Evolutionary conservation across 2,113 vertebrate genomes (phyloP), one percentile per base, ranked within the genome.

Genomic region (Galeopterus variegatus): DNA sequence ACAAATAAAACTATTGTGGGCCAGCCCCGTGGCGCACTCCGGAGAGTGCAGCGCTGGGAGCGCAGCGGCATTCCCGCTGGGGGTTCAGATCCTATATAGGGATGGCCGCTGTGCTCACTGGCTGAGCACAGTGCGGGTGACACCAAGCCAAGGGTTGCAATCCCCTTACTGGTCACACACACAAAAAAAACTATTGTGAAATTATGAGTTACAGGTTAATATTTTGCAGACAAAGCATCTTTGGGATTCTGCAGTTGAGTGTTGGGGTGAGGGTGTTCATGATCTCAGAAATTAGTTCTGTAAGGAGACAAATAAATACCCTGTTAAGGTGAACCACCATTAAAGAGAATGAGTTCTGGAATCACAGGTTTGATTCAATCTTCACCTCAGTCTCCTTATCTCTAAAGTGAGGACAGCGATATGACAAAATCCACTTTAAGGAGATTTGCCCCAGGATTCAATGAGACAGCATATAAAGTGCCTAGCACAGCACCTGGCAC

Each of bases 201-300:
- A 79, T 88, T 69, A 75, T 79, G 81, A 80, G 69, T 75, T 69
- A 64, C 24, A 76, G 58, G 48, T 87, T 70, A 96, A 64, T 76
- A 90, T 84, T 88, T 72, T 87, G 10, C 75, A 93, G 70, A 79
- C 56, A 73, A 94, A 94, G 36, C 15, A 13, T 67, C 62, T 90
- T 89, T 84, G 75, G 85, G 84, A 80, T 94, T 94, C 33, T 89
- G 52, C 33, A 31, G 6, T 12, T 62, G 19, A 21, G 28, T 60
- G 48, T 36, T 33, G 19, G 65, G 65, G 56, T 9, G 12, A 23
- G 6, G 10, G 15, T 82, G 24, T 21, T 85, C 64, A 26, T 11
- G 26, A 75, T 79, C 50, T 73, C 69, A 62, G 60, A 85, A 62
- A 41, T 75, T 58, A 50, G 84, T 64, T 62, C 11, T 65, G 0